Evolutionary conservation across 2,888 invertebrate genomes (phyloP).

Genomic region (Drosophila prostipennis): DNA sequence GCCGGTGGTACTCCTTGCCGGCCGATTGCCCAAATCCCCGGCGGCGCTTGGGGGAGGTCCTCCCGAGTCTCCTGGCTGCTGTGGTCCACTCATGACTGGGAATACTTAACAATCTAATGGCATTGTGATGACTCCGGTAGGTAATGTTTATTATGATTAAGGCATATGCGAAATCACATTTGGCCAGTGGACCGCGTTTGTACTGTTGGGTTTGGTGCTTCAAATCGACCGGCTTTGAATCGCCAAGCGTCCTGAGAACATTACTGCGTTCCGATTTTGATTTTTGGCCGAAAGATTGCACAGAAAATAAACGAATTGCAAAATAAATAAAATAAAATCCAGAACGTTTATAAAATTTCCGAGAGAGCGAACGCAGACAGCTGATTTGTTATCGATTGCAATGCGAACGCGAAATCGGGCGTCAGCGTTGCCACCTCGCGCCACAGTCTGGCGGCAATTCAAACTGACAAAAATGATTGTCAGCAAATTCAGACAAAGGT

Average conservation of each 20-base stretch:
- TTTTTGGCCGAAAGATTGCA: slow-evolving; percentile 7
- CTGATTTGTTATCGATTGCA: slow-evolving; percentile 30
- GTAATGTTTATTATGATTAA: slow-evolving; percentile 15
- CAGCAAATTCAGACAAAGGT: neutral
- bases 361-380: too few relatives aligned
- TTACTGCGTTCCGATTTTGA: neutral
- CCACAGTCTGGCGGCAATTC: slow-evolving; percentile 16
- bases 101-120: slow-evolving; percentile 14
- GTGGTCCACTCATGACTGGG: slow-evolving; percentile 19
- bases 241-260: slow-evolving; percentile 13
- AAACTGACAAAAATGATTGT: neutral
- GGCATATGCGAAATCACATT: too few relatives aligned
- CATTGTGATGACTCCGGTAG: slow-evolving; percentile 8
- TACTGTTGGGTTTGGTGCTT: slow-evolving; percentile 27
- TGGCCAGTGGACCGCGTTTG: too few relatives aligned
- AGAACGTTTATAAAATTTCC: slow-evolving; percentile 18
- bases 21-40: slow-evolving; percentile 3
- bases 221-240: slow-evolving; percentile 1
- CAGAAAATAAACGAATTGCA: slow-evolving; percentile 15
- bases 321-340: slow-evolving; percentile 31
- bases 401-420: neutral
- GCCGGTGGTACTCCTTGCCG: neutral
- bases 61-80: neutral
- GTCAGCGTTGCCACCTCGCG: slow-evolving; percentile 24
- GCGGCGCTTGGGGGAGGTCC: neutral